Base-by-base conservation (phyloP, 2,888 invertebrate species). In the Pyrgus malvae region DNA sequence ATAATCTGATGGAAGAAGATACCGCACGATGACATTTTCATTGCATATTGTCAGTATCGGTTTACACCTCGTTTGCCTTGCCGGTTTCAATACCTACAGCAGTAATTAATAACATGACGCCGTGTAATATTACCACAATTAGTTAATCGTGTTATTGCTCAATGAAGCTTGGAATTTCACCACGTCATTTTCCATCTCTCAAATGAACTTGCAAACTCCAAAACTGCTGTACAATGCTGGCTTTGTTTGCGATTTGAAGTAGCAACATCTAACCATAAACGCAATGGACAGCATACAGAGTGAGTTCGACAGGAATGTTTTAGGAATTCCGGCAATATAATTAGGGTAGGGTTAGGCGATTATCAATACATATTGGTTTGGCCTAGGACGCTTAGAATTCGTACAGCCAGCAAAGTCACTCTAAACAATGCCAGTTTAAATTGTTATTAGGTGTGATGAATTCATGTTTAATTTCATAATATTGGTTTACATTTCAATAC, bases 331-430 rank as follows among this genome's bases (percentile, higher is more conserved):
- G 27, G 35, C 37, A 44, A 51, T 51, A 40, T 58, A 60, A 58
- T 56, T 48, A 55, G 64, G 56, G 29, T 66, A 65, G 68, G 66
- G 69, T 64, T 64, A 67, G 67, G 62, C 64, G 70, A 69, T 69
- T 70, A 72, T 74, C 74, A 70, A 78, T 74, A 76, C 71, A 68
- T 68, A 72, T 70, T 70, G 70, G 67, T 67, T 68, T 67, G 66
- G 65, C 64, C 66, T 68, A 68, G 66, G 61, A 68, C 66, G 67
- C 65, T 68, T 73, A 74, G 66, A 67, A 59, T 48, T 35, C 45
- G 66, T 71, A 78, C 56, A 21, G 78, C 64, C 55, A 23, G 71
- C 65, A 62, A 2, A 46, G 12, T 31, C 4, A 38, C 40, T 44
- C 38, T 38, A 51, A 53, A 31, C 6, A 41, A 37, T 23, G 1